Conservation (phyloP, 2,797 vertebrate species). For the Argya squamiceps region DNA sequence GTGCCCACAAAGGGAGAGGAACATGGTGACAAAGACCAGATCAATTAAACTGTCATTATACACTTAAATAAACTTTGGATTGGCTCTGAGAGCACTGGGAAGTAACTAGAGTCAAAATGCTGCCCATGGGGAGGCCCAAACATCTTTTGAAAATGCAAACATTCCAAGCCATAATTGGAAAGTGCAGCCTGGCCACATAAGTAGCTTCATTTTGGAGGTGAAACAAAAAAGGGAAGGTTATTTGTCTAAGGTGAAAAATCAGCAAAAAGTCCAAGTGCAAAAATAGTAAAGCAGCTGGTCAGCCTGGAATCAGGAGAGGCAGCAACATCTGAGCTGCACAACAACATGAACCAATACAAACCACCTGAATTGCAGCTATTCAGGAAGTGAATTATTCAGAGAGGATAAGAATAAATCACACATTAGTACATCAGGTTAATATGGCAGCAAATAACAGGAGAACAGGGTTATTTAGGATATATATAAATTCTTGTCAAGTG, state of each 20-base stretch:
- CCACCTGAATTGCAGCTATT: conserved; percentile 11
- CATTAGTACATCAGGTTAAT: conserved; percentile 62
- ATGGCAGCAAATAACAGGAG: conserved; percentile 49
- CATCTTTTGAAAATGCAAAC: not conserved
- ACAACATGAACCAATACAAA: not conserved
- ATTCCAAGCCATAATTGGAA: not conserved
- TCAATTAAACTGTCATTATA: not conserved
- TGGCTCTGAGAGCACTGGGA: not conserved
- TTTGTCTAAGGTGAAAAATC: not conserved
- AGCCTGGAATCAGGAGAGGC: not conserved
- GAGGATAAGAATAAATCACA: conserved; percentile 50
- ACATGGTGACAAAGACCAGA: not conserved
- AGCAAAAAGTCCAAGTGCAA: not conserved
- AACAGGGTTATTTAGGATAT: conserved; percentile 52
- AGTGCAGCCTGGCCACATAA: not conserved
- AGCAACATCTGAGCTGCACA: not conserved
- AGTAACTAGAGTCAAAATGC: not conserved
- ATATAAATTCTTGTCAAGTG: conserved; percentile 58
- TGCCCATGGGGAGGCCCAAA: not conserved
- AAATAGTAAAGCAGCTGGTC: not conserved
- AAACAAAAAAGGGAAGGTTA: conserved; percentile 7
- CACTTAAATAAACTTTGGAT: not conserved
- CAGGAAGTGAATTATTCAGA: conserved; percentile 20
- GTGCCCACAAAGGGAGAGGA: not conserved
- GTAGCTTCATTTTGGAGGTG: not conserved